phyloP scores from a whole-genome alignment of 2,797 vertebrate species.

The Borostomias antarcticus region DNA sequence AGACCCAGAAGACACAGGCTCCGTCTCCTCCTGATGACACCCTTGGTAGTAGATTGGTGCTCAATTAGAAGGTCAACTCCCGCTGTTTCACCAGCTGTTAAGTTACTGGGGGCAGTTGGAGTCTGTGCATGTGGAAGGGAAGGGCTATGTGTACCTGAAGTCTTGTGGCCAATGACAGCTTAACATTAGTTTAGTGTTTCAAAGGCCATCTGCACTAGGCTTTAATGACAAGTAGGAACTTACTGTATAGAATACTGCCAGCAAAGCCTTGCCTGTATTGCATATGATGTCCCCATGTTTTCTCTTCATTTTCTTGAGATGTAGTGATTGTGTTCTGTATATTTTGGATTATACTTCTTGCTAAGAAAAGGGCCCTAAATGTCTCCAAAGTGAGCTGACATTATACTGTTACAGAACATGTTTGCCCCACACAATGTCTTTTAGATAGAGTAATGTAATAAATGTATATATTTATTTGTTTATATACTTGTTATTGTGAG shows the following conservation, averaged over 20 bases:
- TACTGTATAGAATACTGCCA: constrained; percentile 12
- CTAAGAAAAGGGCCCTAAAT: constrained; percentile 26
- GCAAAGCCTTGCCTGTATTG: constrained; percentile 17
- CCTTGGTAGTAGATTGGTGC: constrained; percentile 21
- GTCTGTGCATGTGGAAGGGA: not conserved
- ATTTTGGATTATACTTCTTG: constrained; percentile 37
- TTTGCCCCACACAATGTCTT: constrained; percentile 45
- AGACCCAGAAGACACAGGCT: constrained; percentile 62
- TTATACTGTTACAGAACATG: constrained; percentile 38
- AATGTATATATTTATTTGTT: constrained; percentile 67
- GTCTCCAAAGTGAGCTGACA: constrained; percentile 30
- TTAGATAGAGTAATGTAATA: constrained; percentile 53
- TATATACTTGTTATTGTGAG: constrained; percentile 47
- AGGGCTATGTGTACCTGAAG: not conserved
- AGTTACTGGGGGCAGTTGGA: constrained; percentile 11
- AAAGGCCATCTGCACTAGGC: constrained; percentile 6
- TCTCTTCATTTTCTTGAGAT: constrained; percentile 29
- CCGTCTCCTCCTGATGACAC: constrained; percentile 33
- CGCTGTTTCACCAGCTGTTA: constrained; percentile 9
- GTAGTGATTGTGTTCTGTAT: constrained; percentile 41
- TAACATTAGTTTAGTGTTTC: not conserved
- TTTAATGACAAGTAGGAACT: constrained; percentile 8
- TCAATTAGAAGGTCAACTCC: not conserved
- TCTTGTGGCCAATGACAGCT: not conserved
- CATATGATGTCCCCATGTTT: constrained; percentile 18